Base-by-base conservation (phyloP, 2,113 vertebrate species). In the Anguilla japonica region DNA sequence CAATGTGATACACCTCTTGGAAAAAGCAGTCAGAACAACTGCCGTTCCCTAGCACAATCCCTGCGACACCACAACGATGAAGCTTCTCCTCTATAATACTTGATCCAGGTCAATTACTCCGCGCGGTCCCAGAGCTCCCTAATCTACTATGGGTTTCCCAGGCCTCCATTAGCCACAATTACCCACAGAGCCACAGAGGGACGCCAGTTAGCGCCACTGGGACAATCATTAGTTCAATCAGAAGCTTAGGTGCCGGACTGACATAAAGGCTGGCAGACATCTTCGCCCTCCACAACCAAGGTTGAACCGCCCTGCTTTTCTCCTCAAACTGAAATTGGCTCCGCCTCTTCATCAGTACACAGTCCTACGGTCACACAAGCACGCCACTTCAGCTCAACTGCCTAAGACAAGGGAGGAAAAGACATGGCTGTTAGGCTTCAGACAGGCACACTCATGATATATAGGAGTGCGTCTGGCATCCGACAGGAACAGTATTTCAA, bases 31-130 rank as follows among this genome's bases (percentile, higher is more conserved):
- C 9, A 26, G 18, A 16, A 75, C 67, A 75, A 34, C n/a, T 29
- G 88, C 83, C 90, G 90, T 29, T n/a, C n/a, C 34, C 34, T 34
- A 22, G n/a, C 9, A 29, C 20, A 75, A 29, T n/a, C 26, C 29
- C 67, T 2, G 22, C 34, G 67, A 29, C 8, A 11, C 34, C 67
- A 75, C 5, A 13, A 34, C 11, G 67, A 75, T 34, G 20, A 34
- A 34, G n/a, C 67, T 75, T 75, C 67, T 11, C 2, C n/a, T 75
- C 34, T n/a, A 29, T 22, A 29, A 75, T 75, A 63, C 26, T 75
- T 75, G 26, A 75, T 22, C 67, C 22, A 13, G 67, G 8, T 22
- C 67, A 29, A 53, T 53, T 53, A 53, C 50, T 53, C 3, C 13
- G 8, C 13, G 13, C 11, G 50, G 50, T 11, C 50, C 50, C 50